These are phyloP conservation scores for Stenotaenia linearis DNA, from an alignment of 2,888 invertebrate species.

Conservation along the genomic window DNA sequence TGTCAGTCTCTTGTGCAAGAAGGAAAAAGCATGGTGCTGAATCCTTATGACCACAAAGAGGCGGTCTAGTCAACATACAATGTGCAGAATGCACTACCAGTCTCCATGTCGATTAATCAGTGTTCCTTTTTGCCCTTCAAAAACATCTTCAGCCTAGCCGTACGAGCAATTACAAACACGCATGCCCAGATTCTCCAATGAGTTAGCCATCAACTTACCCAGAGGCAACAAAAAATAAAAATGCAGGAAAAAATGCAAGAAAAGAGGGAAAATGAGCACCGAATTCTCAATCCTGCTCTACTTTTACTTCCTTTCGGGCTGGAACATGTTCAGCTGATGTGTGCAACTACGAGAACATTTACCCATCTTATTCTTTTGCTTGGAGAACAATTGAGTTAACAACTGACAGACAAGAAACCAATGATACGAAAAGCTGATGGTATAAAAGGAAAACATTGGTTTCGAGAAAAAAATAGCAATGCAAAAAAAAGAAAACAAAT, in stretches of 20 bases:
- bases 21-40: not conserved
- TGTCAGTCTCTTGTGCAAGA: not conserved
- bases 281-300: not conserved
- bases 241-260: not conserved
- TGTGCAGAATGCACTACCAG: conserved; percentile 7
- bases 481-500: not conserved
- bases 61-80: conserved; percentile 9
- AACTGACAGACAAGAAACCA: conserved; percentile 15
- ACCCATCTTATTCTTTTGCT: not conserved
- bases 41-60: conserved; percentile 1
- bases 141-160: not conserved
- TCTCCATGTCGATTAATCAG: conserved; percentile 19
- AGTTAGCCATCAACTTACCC: not conserved
- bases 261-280: not conserved
- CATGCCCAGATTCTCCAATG: conserved; percentile 3
- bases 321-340: conserved; percentile 6
- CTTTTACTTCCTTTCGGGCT: not conserved
- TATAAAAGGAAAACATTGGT: conserved; percentile 1
- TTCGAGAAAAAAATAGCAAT: not conserved
- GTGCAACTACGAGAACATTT: conserved; percentile 19
- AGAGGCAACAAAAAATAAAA: not conserved
- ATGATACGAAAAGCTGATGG: conserved; percentile 19
- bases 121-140: conserved; percentile 19
- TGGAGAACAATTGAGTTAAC: conserved; percentile 7
- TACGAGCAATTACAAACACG: conserved; percentile 7